phyloP scores from a whole-genome alignment of 2,888 invertebrate species.

The Formica aserva region DNA sequence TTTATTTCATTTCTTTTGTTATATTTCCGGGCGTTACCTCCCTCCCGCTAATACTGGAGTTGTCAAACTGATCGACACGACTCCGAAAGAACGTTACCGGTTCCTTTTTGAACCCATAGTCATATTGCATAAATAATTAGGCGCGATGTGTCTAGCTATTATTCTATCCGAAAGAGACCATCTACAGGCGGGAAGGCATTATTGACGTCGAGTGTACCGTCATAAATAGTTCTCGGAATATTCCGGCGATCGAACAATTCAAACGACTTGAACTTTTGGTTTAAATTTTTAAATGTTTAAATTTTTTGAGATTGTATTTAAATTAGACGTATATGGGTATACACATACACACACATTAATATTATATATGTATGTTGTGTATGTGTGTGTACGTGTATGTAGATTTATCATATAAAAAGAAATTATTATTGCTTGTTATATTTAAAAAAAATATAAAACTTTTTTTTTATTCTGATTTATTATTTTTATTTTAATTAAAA shows the following conservation, averaged over 20 bases:
- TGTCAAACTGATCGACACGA: too few relatives aligned
- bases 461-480: too few relatives aligned
- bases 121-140: too few relatives aligned
- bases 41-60: too few relatives aligned
- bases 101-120: too few relatives aligned
- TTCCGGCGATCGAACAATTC: constrained; percentile 11
- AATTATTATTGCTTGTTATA: background rate
- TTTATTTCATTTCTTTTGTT: too few relatives aligned
- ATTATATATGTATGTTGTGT: background rate
- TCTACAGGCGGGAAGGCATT: background rate
- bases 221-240: background rate
- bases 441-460: too few relatives aligned
- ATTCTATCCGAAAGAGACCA: background rate
- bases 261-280: background rate
- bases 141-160: background rate
- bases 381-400: background rate
- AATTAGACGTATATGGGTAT: background rate
- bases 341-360: background rate
- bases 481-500: too few relatives aligned
- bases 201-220: background rate
- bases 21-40: too few relatives aligned
- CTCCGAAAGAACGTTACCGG: too few relatives aligned
- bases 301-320: background rate
- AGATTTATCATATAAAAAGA: background rate
- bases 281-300: background rate